These are phyloP conservation scores for Eurypyga helias DNA, from an alignment of 2,113 vertebrate genomes.

Conservation along the genomic window DNA sequence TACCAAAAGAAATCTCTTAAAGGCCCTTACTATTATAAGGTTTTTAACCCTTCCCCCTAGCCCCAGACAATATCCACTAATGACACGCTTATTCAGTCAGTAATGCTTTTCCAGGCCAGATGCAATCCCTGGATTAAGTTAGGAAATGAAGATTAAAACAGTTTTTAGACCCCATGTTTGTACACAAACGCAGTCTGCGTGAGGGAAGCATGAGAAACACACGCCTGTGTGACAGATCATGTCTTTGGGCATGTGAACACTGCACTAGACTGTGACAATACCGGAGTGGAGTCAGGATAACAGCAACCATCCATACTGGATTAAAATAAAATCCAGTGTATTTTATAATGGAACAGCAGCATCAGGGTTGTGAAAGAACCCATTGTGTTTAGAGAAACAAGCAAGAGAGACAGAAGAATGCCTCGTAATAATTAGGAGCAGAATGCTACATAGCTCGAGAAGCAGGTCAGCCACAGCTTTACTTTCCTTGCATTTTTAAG, in stretches of 20 bases:
- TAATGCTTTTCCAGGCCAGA: not conserved
- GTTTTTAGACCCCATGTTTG: not conserved
- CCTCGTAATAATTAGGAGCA: not conserved
- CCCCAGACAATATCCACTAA: not conserved
- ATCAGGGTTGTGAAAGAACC: not conserved
- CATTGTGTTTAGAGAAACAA: not conserved
- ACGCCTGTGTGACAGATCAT: not conserved
- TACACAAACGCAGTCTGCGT: not conserved
- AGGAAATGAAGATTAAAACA: not conserved
- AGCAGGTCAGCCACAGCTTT: not conserved
- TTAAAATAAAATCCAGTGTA: not conserved
- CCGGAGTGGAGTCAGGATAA: not conserved
- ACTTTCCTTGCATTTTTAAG: not conserved
- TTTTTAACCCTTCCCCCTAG: not conserved
- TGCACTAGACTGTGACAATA: not conserved
- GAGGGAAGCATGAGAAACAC: not conserved
- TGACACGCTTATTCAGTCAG: not conserved
- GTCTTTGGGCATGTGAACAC: not conserved
- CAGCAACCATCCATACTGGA: not conserved
- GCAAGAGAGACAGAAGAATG: not conserved
- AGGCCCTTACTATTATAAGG: not conserved
- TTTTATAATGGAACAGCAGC: not conserved
- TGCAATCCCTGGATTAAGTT: not conserved
- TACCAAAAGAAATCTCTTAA: not conserved
- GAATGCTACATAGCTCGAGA: not conserved